Base-by-base conservation (phyloP, 2,797 vertebrate species). In the Cetoscarus ocellatus region DNA sequence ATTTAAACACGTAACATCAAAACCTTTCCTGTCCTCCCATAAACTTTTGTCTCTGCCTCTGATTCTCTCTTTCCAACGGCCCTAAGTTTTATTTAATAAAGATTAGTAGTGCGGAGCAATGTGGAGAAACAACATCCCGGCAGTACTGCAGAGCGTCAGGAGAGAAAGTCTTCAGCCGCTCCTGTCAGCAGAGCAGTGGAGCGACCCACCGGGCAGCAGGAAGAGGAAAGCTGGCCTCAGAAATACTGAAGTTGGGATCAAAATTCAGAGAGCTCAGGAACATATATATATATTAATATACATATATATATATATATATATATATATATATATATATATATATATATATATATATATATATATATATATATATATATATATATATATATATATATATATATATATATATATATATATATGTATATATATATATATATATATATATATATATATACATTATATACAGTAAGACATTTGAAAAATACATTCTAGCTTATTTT, bases 51-150 rank as follows among this genome's bases (percentile, higher is more conserved):
- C 56, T 72, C 55, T 27, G n/a, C 42, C 38, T 57, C 13, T 56
- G 51, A 54, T 47, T 58, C 43, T 27, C 49, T 67, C 50, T 19
- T 47, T 58, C 62, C 52, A 52, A 7, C 60, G 40, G 76, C 70
- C 66, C 72, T 55, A 72, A 72, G 47, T 75, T 85, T 50, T 67
- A 60, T 81, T 76, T 80, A 81, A 77, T 77, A 77, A 77, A 83
- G 75, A 73, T 62, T 81, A 85, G 61, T 36, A 65, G 81, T 61
- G 86, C 80, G 49, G 70, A 86, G 61, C 64, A 50, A 73, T 68
- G 67, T 79, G 83, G 63, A 67, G 62, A 72, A 82, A 76, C 70
- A 88, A 67, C 75, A 67, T 56, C 58, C 52, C 35, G 14, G 60
- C 67, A 56, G 52, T 47, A n/a, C 65, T 61, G 75, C 19, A 49